Conservation (phyloP, 1,140 invertebrate genomes). For the Intoshia linei region DNA sequence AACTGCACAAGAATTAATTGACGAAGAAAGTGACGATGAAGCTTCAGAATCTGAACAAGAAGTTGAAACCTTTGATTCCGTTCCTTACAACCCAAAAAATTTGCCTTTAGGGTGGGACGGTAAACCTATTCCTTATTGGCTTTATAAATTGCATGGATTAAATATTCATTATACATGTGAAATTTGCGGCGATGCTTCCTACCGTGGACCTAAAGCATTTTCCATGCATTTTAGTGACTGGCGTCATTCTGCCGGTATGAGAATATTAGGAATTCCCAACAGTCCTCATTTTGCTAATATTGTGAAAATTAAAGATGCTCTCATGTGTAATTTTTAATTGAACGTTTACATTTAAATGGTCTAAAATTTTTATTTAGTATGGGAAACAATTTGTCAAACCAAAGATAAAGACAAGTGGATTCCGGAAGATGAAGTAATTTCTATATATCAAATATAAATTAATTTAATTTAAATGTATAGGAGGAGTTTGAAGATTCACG, state of each 20-base stretch:
- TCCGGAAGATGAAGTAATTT: slow-evolving; percentile 34
- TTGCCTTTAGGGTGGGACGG: slow-evolving; percentile 94
- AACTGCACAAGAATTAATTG: slow-evolving; percentile 63
- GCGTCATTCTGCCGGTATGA: slow-evolving; percentile 5
- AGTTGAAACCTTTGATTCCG: too few relatives aligned
- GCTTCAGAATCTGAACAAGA: too few relatives aligned
- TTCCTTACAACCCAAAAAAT: slow-evolving; percentile 97
- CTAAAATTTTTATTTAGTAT: slow-evolving; percentile 27
- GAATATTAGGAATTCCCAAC: slow-evolving; percentile 58
- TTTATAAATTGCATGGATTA: slow-evolving; percentile 88
- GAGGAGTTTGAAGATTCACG: slow-evolving; percentile 94
- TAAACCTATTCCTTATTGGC: slow-evolving; percentile 95
- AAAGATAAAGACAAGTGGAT: slow-evolving; percentile 81
- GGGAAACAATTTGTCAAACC: slow-evolving; percentile 74
- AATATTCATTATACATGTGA: slow-evolving; percentile 97
- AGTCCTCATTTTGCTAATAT: slow-evolving; percentile 99
- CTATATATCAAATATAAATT: neutral
- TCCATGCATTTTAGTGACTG: slow-evolving; percentile 71
- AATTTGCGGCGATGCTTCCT: slow-evolving; percentile 95
- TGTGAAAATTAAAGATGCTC: slow-evolving; percentile 85
- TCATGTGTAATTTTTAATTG: slow-evolving; percentile 34
- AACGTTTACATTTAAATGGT: neutral
- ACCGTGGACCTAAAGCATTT: slow-evolving; percentile 98
- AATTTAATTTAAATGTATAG: slow-evolving; percentile 28
- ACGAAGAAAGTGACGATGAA: slow-evolving; percentile 39